These are phyloP conservation scores for Varanus salvator DNA, from an alignment of 2,113 vertebrate genomes.

Conservation along the genomic window DNA sequence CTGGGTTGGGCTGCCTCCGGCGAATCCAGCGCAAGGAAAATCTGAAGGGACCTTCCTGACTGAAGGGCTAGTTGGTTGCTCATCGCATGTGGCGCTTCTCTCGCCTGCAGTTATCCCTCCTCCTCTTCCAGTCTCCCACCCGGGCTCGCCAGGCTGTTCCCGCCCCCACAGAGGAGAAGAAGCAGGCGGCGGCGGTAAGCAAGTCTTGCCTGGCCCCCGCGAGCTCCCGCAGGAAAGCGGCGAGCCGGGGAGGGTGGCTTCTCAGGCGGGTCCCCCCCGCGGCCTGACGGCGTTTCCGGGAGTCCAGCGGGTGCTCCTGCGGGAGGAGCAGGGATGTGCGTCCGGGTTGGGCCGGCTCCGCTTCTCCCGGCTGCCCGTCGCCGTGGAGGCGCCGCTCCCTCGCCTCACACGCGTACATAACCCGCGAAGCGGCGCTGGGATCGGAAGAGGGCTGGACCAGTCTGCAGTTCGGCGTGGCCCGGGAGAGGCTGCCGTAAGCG, in stretches of 20 bases:
- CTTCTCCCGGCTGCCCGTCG: background rate
- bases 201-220: background rate
- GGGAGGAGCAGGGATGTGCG: conserved; percentile 36
- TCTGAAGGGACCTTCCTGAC: too few species aligned
- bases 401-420: background rate
- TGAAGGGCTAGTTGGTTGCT: background rate
- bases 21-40: background rate
- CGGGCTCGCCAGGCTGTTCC: background rate
- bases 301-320: background rate
- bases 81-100: background rate
- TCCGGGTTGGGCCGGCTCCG: conserved; percentile 58
- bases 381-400: background rate
- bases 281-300: conserved; percentile 66
- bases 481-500: background rate
- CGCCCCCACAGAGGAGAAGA: background rate
- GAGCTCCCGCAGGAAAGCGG: background rate
- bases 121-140: background rate
- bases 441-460: background rate
- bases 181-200: background rate
- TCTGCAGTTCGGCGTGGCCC: background rate
- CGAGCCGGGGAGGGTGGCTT: background rate
- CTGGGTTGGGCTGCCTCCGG: background rate
- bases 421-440: background rate
- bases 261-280: conserved; percentile 1
- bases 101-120: background rate